phyloP scores from a whole-genome alignment of 2,113 vertebrate species.

The Paradisaea rubra region DNA sequence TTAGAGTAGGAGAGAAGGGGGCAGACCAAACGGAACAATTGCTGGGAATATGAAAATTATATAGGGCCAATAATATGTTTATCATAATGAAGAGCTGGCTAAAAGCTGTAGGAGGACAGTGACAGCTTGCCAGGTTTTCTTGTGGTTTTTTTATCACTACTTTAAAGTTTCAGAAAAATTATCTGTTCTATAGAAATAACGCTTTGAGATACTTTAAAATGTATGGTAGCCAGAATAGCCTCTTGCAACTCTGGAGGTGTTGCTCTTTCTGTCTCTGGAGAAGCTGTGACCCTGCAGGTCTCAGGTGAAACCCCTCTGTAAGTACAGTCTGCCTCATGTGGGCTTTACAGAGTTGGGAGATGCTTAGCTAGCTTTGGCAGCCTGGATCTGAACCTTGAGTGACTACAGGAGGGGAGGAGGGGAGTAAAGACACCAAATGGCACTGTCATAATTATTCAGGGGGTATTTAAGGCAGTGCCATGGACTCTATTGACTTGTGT shows the following conservation, averaged over 20 bases:
- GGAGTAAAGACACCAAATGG: neutral
- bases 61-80: conserved; percentile 17
- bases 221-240: neutral
- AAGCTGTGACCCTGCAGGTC: neutral
- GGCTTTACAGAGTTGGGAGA: neutral
- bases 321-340: neutral
- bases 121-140: conserved; percentile 39
- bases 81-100: conserved; percentile 43
- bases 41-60: conserved; percentile 2
- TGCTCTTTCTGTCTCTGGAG: neutral
- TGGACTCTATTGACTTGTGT: neutral
- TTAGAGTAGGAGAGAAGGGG: neutral
- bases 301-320: neutral
- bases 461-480: neutral
- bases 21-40: conserved; percentile 17
- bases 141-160: neutral
- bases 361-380: neutral
- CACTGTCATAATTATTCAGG: neutral
- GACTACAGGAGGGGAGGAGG: neutral
- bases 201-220: neutral
- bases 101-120: conserved; percentile 41
- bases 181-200: neutral
- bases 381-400: neutral
- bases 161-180: conserved; percentile 5
- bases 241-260: neutral